Evolutionary conservation across 1,140 invertebrate genomes (phyloP), one percentile per base, ranked within the genome.

Genomic region (Drosophila quadrilineata): DNA sequence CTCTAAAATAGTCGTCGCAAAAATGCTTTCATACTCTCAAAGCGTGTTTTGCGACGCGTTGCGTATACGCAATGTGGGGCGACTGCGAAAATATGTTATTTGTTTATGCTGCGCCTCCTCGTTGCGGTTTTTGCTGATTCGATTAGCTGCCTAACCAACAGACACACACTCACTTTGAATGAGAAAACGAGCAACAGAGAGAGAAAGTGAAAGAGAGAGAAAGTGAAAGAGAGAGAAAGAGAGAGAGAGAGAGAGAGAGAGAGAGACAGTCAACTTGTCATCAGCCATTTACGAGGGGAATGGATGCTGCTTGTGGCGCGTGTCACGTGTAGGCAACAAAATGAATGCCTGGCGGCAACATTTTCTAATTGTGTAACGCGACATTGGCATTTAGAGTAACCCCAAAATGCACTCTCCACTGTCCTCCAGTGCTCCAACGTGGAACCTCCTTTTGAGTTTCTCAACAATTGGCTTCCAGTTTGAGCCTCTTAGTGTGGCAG

Each of bases 81-180:
- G 10, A 5, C 10, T 17, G 28, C n/a, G 22, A 19, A 8, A 41
- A 38, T 26, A 17, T 46, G n/a, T 29, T 59, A 14, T 59, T 50
- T 50, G 36, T 46, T 63, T 58, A 38, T 33, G 54, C 21, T 54
- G 16, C 2, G 16, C 19, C 36, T 19, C 12, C 14, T 43, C 26
- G 14, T 14, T 65, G 62, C 46, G 46, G 46, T n/a, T n/a, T n/a
- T 22, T 60, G 12, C 40, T 66, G 63, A 66, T 66, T 66, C 46
- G 63, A 66, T 66, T 66, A 66, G 63, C 46, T 66, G 62, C 54
- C 62, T 26, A 65, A 59, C 45, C 56, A n/a, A n/a, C n/a, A n/a
- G n/a, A n/a, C n/a, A n/a, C n/a, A n/a, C n/a, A n/a, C n/a, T n/a
- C n/a, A n/a, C n/a, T n/a, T n/a, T n/a, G n/a, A n/a, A n/a, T n/a